Percentiles rank a stretch among this genome's conserved stretches.
These are phyloP conservation scores for Pygoscelis antarcticus DNA, from an alignment of 2,113 vertebrate genomes.

Conservation along the genomic window DNA sequence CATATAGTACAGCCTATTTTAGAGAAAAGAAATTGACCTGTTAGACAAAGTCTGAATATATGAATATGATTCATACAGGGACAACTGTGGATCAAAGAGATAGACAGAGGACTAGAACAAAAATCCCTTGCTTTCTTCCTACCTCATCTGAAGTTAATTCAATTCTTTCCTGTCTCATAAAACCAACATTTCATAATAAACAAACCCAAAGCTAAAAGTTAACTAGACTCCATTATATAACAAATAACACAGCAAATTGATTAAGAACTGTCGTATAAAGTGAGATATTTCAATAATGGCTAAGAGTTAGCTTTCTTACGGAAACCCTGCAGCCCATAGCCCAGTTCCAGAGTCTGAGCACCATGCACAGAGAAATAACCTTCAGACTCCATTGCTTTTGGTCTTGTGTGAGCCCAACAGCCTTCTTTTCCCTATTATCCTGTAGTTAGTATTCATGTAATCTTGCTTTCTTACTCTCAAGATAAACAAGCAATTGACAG, in stretches of 20 bases:
- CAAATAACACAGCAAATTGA: not conserved
- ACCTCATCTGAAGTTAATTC: not conserved
- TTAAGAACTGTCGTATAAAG: not conserved
- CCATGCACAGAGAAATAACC: not conserved
- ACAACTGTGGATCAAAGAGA: not conserved
- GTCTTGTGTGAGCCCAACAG: not conserved
- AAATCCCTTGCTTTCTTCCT: not conserved
- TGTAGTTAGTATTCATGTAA: conserved; percentile 17
- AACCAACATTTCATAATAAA: not conserved
- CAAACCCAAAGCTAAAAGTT: not conserved
- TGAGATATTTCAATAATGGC: not conserved
- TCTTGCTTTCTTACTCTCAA: not conserved
- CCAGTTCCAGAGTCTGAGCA: not conserved
- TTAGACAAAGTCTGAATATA: conserved; percentile 13
- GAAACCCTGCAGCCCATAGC: not conserved
- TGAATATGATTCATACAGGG: not conserved
- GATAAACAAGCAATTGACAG: conserved; percentile 28
- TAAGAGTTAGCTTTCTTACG: not conserved
- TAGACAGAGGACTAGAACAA: not conserved
- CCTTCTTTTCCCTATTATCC: not conserved
- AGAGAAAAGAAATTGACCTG: conserved; percentile 10
- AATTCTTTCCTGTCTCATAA: not conserved
- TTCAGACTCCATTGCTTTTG: not conserved
- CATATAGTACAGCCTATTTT: not conserved
- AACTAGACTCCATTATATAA: not conserved